Conservation (phyloP, 2,888 invertebrate genomes). For the Pilophorus perplexus region DNA sequence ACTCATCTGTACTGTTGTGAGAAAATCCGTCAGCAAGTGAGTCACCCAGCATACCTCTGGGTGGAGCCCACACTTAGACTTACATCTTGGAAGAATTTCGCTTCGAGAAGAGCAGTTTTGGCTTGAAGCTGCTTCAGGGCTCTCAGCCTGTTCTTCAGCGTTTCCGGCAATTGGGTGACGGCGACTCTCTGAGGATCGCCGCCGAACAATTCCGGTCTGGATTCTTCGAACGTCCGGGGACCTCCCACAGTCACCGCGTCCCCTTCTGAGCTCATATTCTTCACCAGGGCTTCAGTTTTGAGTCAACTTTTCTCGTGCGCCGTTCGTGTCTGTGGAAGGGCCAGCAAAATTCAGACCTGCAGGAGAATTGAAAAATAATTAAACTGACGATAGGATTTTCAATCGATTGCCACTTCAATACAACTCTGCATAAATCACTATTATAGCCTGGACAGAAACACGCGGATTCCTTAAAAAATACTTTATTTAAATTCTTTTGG, state of each 20-base stretch:
- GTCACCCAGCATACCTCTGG: too few relatives aligned
- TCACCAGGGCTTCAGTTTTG: too few relatives aligned
- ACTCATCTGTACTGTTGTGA: too few relatives aligned
- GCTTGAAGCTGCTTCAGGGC: constrained; percentile 84
- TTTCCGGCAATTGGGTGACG: constrained; percentile 61
- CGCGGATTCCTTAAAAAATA: too few relatives aligned
- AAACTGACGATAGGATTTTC: not conserved
- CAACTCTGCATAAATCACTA: too few relatives aligned
- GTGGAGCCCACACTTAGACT: too few relatives aligned
- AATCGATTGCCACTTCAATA: not conserved
- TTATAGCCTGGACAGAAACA: too few relatives aligned
- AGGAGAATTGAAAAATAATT: not conserved
- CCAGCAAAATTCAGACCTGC: too few relatives aligned
- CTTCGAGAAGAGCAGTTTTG: constrained; percentile 80
- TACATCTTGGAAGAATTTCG: constrained; percentile 59
- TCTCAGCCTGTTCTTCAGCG: constrained; percentile 77
- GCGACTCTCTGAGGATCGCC: constrained; percentile 11
- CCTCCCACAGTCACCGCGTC: constrained; percentile 22
- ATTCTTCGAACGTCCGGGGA: constrained; percentile 11
- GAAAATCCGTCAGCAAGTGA: too few relatives aligned
- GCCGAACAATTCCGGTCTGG: constrained; percentile 17
- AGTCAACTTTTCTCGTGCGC: too few relatives aligned
- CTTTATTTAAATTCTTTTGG: too few relatives aligned
- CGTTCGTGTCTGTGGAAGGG: too few relatives aligned
- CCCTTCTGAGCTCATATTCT: constrained; percentile 35